phyloP scores from a whole-genome alignment of 2,888 invertebrate genomes.

The Mesorhabditis spiculigera region DNA sequence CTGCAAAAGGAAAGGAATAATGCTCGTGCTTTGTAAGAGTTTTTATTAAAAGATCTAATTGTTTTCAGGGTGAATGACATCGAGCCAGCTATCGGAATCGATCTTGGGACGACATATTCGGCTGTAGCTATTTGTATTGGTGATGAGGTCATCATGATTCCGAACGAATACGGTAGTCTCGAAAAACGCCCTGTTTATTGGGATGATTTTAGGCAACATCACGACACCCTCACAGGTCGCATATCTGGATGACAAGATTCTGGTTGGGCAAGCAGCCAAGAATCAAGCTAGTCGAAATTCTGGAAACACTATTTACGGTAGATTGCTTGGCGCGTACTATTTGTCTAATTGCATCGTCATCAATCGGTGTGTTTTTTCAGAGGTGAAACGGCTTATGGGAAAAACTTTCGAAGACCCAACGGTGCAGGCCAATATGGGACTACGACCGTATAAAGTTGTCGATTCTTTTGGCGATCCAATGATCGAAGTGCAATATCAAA shows the following conservation, averaged over 20 bases:
- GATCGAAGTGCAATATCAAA: neutral
- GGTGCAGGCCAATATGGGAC: neutral
- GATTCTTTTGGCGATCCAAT: neutral
- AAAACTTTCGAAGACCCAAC: neutral
- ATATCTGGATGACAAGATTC: neutral
- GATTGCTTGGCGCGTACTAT: too few species aligned
- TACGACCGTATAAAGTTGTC: neutral
- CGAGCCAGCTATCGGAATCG: neutral
- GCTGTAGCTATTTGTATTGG: neutral
- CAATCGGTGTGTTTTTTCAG: too few species aligned
- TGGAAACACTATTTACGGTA: neutral
- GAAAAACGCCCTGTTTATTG: too few species aligned
- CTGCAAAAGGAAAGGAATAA: too few species aligned
- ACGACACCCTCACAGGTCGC: neutral
- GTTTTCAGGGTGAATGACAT: too few species aligned
- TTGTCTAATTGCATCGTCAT: too few species aligned
- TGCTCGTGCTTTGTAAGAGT: too few species aligned
- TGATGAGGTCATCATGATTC: neutral
- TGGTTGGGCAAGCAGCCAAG: neutral
- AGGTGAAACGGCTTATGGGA: neutral
- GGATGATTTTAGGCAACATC: neutral
- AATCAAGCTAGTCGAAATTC: neutral
- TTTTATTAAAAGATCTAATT: too few species aligned
- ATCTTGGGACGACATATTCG: neutral
- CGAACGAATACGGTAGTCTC: neutral